Percentiles rank a stretch among this genome's conserved stretches.
Evolutionary conservation across 2,113 vertebrate genomes (phyloP).

Genomic region (Buteo buteo): DNA sequence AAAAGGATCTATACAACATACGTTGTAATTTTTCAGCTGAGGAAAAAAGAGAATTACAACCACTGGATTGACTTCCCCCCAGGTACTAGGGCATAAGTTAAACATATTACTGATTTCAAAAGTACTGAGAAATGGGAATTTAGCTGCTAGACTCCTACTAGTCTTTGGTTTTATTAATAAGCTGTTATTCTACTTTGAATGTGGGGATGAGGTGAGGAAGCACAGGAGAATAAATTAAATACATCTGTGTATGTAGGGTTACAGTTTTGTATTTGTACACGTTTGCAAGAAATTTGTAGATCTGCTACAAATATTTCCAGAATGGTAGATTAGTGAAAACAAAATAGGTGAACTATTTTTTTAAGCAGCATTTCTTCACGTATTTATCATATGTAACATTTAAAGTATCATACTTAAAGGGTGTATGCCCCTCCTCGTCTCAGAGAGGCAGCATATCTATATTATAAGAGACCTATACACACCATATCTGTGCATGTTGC

Average conservation of each 20-base stretch:
- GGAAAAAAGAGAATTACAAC: neutral
- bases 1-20: neutral
- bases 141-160: neutral
- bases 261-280: neutral
- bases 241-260: neutral
- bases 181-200: neutral
- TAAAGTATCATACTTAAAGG: neutral
- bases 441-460: neutral
- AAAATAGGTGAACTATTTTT: neutral
- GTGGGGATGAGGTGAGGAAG: neutral
- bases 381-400: neutral
- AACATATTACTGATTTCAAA: neutral
- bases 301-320: neutral
- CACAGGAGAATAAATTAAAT: neutral
- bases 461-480: neutral
- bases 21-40: neutral
- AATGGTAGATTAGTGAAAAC: neutral
- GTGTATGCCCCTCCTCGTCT: fast-evolving
- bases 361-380: neutral
- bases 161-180: neutral
- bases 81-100: neutral
- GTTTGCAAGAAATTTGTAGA: neutral
- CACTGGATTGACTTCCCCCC: neutral
- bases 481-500: fast-evolving
- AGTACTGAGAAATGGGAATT: neutral